These are phyloP conservation scores for Phrynosoma blainvillii DNA, from an alignment of 2,113 vertebrate species.

Conservation along the genomic window DNA sequence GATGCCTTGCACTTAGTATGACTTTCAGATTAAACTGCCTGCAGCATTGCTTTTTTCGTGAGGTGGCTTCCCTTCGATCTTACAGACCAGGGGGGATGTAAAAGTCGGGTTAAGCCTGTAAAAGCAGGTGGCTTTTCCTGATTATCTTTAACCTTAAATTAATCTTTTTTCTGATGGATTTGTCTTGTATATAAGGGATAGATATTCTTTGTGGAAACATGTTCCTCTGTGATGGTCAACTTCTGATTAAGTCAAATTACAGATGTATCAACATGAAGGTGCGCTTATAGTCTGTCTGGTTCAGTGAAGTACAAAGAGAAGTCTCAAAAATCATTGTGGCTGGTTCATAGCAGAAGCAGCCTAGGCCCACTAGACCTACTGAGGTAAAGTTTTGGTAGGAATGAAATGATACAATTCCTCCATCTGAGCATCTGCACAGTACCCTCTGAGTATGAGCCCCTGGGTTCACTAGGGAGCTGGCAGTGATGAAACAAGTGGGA, in stretches of 20 bases:
- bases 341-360: neutral
- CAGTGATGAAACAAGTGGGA: no score
- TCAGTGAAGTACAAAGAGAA: neutral
- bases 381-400: neutral
- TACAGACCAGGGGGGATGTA: slow-evolving; percentile 7
- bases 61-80: slow-evolving; percentile 34
- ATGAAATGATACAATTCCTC: neutral
- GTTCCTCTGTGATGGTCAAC: slow-evolving; percentile 27
- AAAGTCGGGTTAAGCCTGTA: slow-evolving; percentile 22
- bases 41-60: slow-evolving; percentile 36
- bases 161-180: slow-evolving; percentile 34
- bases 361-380: neutral
- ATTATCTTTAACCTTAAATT: slow-evolving; percentile 45
- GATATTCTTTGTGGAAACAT: slow-evolving; percentile 6
- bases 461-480: no score
- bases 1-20: slow-evolving; percentile 38
- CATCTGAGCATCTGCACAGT: neutral
- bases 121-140: slow-evolving; percentile 18
- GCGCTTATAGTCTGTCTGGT: slow-evolving; percentile 8
- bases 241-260: slow-evolving; percentile 41
- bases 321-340: neutral
- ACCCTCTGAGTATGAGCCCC: neutral
- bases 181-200: slow-evolving; percentile 25
- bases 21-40: slow-evolving; percentile 54
- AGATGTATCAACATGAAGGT: slow-evolving; percentile 16